Evolutionary conservation across 1,140 invertebrate genomes (phyloP).

Genomic region (Pissodes strobi): DNA sequence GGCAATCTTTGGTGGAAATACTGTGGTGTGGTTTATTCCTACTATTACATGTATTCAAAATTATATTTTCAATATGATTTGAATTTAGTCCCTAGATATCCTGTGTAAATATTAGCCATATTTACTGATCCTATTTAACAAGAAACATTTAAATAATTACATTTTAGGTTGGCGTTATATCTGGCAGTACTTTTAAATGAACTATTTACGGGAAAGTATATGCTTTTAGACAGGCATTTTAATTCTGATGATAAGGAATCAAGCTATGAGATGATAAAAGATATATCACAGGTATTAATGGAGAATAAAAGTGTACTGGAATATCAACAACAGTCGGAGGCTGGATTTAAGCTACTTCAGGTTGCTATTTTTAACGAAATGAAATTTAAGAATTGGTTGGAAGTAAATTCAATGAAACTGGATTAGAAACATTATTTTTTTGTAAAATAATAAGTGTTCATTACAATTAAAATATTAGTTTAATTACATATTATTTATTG

Average conservation of each 20-base stretch:
- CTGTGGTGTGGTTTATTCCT: no score
- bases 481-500: no score
- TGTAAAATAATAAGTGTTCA: no score
- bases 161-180: constrained; percentile 33
- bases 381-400: constrained; percentile 22
- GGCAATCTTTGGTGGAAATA: no score
- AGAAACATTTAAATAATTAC: no score
- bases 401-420: constrained; percentile 11
- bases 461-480: no score
- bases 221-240: constrained; percentile 24
- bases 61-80: no score
- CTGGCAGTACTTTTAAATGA: constrained; percentile 34
- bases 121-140: no score
- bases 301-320: constrained; percentile 13
- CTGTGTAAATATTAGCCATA: no score
- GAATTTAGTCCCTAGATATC: no score
- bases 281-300: constrained; percentile 15
- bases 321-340: constrained; percentile 16
- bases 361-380: constrained; percentile 9
- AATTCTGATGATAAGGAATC: constrained; percentile 13
- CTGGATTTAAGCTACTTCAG: constrained; percentile 26
- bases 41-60: no score
- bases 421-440: no score
- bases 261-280: constrained; percentile 1
- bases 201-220: constrained; percentile 19